Base-by-base conservation (phyloP, 2,888 invertebrate species). In the Morpho achilles region DNA sequence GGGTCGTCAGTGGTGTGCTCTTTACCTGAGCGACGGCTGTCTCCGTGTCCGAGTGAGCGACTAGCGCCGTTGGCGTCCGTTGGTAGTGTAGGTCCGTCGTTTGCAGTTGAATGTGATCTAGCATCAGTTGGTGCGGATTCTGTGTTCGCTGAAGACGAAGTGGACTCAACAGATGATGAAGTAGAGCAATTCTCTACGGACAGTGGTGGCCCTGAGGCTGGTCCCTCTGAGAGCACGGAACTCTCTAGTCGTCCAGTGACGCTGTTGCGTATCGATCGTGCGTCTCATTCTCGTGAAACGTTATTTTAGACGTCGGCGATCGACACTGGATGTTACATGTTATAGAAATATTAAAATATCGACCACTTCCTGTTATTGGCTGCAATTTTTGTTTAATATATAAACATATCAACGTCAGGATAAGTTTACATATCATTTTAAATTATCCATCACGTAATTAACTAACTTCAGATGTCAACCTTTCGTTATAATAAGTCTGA, bases 161-260 rank as follows among this genome's bases (percentile, higher is more conserved):
- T 84, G 56, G 92, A 93, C 68, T 96, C 96, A 70, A 96, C 96
- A 10, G 96, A 96, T 76, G 96, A 96, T 73, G 96, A 96, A 74
- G 94, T 96, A 70, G 96, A 95, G 73, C 95, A 95, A 72, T 94
- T 96, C 76, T 96, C 96, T 61, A 96, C 96, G 45, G 96, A 96
- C 75, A 96, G 95, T 73, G 96, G 93, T 60, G 89, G 82, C 52
- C 87, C 85, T 23, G 80, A 80, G 53, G 80, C 82, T 44, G 77
- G 77, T 46, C 73, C 72, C 10, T 77, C 78, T 46, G 87, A 87
- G 60, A 75, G 84, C 68, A 88, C 91, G 54, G 89, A 88, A 73
- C 79, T 91, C 40, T 75, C 86, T 10, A 86, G 79, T 67, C 79
- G 91, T 53, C 83, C 88, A 32, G 69, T 76, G 51, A 73, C 82